Base-by-base conservation (phyloP, 2,797 vertebrate genomes). In the Phyllotis vaccarum region DNA sequence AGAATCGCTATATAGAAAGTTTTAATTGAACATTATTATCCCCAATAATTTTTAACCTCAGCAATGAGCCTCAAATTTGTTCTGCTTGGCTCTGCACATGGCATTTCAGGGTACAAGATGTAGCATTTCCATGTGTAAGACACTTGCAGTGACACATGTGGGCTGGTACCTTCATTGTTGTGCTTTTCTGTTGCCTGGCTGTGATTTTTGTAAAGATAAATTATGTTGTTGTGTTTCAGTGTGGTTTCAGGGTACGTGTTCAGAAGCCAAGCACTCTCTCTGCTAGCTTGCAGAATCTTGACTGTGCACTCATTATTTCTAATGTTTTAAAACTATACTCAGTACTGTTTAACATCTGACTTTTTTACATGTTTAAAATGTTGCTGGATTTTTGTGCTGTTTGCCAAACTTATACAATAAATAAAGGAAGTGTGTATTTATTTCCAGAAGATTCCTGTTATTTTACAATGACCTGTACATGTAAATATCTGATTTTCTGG, bases 351-450 rank as follows among this genome's bases (percentile, higher is more conserved):
- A 85, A 90, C 96, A 95, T 49, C 96, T 94, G 97, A 93, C 95
- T 97, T 98, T 98, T 98, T 95, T 98, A 94, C 95, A 95, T 93
- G 34, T 98, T 96, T 93, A 94, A 97, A 96, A 98, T 97, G 92
- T 98, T 97, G 94, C 95, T 96, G 96, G 96, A 97, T 95, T 98
- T 97, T 98, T 93, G 97, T 98, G 97, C 97, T 98, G 92, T 98
- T 98, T 97, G 96, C 97, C 97, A 97, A 95, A 98, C 86, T 96
- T 97, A 96, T 74, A 98, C 70, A 93, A 92, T 98, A 96, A 98
- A 98, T 92, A 93, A 98, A 96, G 97, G 62, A 98, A 97, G 56
- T 97, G 96, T 94, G 87, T 97, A 93, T 95, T 98, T 97, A 96
- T 97, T 93, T 88, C 97, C 89, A 91, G 89, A 86, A 90, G 54